These are phyloP conservation scores for Pluvianellus socialis DNA, from an alignment of 2,113 vertebrate genomes.

Conservation along the genomic window DNA sequence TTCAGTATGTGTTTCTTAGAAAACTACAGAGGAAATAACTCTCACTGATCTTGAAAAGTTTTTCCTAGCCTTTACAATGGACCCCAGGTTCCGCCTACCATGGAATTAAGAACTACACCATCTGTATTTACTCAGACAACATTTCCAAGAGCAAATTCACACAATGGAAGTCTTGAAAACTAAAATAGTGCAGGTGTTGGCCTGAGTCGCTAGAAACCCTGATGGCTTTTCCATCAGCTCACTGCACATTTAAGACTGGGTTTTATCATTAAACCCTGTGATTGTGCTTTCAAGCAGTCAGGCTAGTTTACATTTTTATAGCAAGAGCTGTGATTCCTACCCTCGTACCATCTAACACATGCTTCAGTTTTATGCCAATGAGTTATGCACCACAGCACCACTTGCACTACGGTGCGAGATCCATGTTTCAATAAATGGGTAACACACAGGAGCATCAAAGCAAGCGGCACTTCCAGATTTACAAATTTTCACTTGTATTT, in stretches of 20 bases:
- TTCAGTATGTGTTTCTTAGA: not conserved
- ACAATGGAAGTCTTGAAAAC: not conserved
- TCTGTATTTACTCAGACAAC: not conserved
- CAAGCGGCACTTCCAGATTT: not conserved
- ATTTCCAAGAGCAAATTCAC: not conserved
- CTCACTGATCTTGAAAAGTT: not conserved
- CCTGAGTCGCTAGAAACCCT: not conserved
- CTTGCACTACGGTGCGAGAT: not conserved
- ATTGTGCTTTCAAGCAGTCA: not conserved
- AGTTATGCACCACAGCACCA: not conserved
- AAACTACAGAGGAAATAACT: not conserved
- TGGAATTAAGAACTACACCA: not conserved
- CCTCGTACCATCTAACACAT: not conserved
- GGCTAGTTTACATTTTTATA: not conserved
- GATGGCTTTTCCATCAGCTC: not conserved
- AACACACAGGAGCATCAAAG: not conserved
- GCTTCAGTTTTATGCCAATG: not conserved
- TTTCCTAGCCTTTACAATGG: not conserved
- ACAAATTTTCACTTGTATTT: slow-evolving; percentile 31
- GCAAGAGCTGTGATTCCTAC: not conserved
- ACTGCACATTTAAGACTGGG: not conserved
- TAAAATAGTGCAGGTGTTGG: not conserved
- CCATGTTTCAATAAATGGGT: not conserved
- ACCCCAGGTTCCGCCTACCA: not conserved
- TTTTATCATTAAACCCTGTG: not conserved